A percentile compares a stretch with the other conserved stretches of the same genome.
These are phyloP conservation scores for Perccottus glenii DNA, from an alignment of 2,113 vertebrate species.

Conservation along the genomic window DNA sequence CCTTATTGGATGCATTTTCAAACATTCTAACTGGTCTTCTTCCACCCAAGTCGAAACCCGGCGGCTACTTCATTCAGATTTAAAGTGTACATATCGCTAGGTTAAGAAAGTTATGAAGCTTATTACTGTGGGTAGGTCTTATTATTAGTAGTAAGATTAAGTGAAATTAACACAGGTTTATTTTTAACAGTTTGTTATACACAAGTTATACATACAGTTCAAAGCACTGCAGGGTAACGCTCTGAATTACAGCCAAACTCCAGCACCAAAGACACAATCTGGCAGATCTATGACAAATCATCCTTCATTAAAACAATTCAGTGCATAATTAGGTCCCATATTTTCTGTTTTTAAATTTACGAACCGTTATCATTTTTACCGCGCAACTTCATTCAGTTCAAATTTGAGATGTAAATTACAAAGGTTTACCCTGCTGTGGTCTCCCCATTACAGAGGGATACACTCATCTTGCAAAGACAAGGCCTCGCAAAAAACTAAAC, in stretches of 20 bases:
- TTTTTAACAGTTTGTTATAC: constrained; percentile 74
- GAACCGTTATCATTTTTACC: background rate
- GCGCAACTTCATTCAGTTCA: background rate
- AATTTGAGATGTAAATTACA: constrained; percentile 1
- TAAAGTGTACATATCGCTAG: constrained; percentile 28
- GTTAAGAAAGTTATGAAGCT: constrained; percentile 73
- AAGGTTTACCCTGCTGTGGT: constrained; percentile 61
- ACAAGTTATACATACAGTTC: constrained; percentile 78
- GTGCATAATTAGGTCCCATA: constrained; percentile 13
- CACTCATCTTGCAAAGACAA: constrained; percentile 88
- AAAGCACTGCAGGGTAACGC: constrained; percentile 79
- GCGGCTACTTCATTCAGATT: constrained; percentile 50
- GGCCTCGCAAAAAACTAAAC: constrained; percentile 91
- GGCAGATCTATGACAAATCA: background rate
- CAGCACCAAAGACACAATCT: constrained; percentile 5
- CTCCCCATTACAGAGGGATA: constrained; percentile 83
- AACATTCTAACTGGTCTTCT: constrained; percentile 62
- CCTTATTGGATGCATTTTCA: constrained; percentile 29
- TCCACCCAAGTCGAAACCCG: background rate
- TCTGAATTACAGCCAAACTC: constrained; percentile 16
- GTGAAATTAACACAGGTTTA: constrained; percentile 70
- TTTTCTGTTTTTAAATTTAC: background rate
- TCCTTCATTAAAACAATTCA: constrained; percentile 14
- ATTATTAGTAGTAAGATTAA: constrained; percentile 60
- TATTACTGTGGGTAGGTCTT: constrained; percentile 71